phyloP scores from a whole-genome alignment of 2,888 invertebrate species.

The Stegophylla sp. region DNA sequence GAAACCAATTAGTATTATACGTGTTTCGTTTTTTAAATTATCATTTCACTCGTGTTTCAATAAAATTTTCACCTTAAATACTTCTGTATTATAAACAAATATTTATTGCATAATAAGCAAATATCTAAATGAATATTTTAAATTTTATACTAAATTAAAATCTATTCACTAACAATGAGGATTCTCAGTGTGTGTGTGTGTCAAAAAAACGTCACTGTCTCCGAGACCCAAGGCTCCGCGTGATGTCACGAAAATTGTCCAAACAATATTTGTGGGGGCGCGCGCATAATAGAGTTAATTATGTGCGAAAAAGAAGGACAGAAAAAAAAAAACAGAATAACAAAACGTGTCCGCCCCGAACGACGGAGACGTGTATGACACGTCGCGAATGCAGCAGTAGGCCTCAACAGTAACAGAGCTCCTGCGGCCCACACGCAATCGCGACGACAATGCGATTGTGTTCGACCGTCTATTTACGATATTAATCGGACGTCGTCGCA shows the following conservation, averaged over 20 bases:
- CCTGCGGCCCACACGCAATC: not conserved
- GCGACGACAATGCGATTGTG: not conserved
- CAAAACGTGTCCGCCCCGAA: not conserved
- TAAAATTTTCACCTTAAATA: too few species aligned
- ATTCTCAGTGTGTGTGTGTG: too few species aligned
- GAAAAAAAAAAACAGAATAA: not conserved
- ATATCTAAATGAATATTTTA: too few species aligned
- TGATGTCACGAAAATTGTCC: slow-evolving; percentile 18
- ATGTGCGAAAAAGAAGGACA: not conserved
- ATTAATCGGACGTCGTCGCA: not conserved
- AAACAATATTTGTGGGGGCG: slow-evolving; percentile 4
- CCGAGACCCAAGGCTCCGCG: not conserved
- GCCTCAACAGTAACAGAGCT: not conserved
- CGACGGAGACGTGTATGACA: not conserved
- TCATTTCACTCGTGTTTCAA: too few species aligned
- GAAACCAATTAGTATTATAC: too few species aligned
- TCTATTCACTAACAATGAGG: too few species aligned
- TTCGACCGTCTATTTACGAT: not conserved
- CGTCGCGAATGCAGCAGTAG: not conserved
- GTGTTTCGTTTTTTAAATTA: too few species aligned
- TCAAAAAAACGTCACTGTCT: too few species aligned
- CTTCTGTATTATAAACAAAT: too few species aligned
- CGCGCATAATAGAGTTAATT: slow-evolving; percentile 42
- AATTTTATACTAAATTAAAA: too few species aligned
- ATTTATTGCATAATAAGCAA: too few species aligned